These are phyloP conservation scores for Tachystola acroxantha DNA, from an alignment of 2,888 invertebrate genomes.

Conservation along the genomic window DNA sequence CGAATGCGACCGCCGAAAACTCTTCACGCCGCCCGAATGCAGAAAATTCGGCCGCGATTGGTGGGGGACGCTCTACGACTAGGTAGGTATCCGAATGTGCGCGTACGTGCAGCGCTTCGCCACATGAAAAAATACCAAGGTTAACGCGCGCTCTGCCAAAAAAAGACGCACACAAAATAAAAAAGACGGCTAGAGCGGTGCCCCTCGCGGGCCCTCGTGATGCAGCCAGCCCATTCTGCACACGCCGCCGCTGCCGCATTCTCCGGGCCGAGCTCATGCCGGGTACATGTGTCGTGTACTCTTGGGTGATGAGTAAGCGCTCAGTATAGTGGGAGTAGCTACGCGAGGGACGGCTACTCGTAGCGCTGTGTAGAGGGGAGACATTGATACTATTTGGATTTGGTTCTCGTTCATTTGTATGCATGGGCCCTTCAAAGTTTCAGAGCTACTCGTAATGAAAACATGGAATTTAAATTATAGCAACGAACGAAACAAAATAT, in stretches of 20 bases:
- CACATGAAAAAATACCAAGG: constrained; percentile 77
- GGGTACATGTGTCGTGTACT: neutral
- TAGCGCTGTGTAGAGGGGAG: neutral
- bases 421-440: no score
- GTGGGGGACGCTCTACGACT: constrained; percentile 70
- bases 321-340: no score
- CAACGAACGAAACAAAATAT: no score
- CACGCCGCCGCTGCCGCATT: constrained; percentile 40
- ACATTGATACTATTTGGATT: no score
- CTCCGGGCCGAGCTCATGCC: constrained; percentile 18
- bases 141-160: constrained; percentile 77
- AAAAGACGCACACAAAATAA: constrained; percentile 77
- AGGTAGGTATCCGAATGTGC: constrained; percentile 69
- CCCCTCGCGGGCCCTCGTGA: constrained; percentile 61
- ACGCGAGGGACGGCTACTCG: neutral
- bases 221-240: constrained; percentile 65
- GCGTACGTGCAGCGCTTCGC: constrained; percentile 75
- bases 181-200: constrained; percentile 69
- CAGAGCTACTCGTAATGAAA: no score
- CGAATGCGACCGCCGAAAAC: constrained; percentile 76
- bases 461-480: no score
- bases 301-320: neutral
- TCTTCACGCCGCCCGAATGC: constrained; percentile 71
- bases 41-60: constrained; percentile 67
- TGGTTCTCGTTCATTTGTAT: no score